Conservation (phyloP, 2,888 invertebrate genomes). For the Pharmacophagus antenor region DNA sequence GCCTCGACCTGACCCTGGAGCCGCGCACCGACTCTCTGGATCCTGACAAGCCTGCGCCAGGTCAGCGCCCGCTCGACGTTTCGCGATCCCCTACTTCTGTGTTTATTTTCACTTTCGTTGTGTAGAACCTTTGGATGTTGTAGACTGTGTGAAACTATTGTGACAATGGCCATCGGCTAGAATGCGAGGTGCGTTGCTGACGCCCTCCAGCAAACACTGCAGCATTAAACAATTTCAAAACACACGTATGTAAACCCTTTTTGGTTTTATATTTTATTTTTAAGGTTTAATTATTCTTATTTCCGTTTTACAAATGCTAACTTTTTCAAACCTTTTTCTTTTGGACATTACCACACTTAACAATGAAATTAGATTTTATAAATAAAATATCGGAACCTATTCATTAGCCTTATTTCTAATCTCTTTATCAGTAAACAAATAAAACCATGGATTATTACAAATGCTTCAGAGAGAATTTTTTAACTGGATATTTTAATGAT, state of each 20-base stretch:
- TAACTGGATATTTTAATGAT: neutral
- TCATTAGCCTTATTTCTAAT: too few relatives aligned
- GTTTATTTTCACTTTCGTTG: slow-evolving; percentile 81
- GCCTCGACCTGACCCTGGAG: slow-evolving; percentile 79
- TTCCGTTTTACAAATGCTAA: slow-evolving; percentile 35
- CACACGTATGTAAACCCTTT: slow-evolving; percentile 75
- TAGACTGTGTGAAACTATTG: slow-evolving; percentile 76
- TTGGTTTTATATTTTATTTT: slow-evolving; percentile 51
- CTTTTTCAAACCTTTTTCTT: slow-evolving; percentile 35
- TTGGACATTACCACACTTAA: too few relatives aligned
- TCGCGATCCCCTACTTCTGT: slow-evolving; percentile 72
- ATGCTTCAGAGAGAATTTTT: neutral
- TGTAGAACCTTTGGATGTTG: slow-evolving; percentile 77
- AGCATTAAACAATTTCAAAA: slow-evolving; percentile 74
- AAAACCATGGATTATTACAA: neutral
- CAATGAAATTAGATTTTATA: too few relatives aligned
- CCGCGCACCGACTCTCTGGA: slow-evolving; percentile 74
- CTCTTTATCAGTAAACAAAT: too few relatives aligned
- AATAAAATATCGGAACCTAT: too few relatives aligned
- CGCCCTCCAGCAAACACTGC: slow-evolving; percentile 77
- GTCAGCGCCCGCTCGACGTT: slow-evolving; percentile 77
- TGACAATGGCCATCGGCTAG: slow-evolving; percentile 80
- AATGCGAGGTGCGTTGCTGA: slow-evolving; percentile 80
- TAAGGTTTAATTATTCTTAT: slow-evolving; percentile 32
- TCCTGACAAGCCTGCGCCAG: slow-evolving; percentile 76